Evolutionary conservation across 2,113 vertebrate species (phyloP).

Genomic region (Rutilus rutilus): DNA sequence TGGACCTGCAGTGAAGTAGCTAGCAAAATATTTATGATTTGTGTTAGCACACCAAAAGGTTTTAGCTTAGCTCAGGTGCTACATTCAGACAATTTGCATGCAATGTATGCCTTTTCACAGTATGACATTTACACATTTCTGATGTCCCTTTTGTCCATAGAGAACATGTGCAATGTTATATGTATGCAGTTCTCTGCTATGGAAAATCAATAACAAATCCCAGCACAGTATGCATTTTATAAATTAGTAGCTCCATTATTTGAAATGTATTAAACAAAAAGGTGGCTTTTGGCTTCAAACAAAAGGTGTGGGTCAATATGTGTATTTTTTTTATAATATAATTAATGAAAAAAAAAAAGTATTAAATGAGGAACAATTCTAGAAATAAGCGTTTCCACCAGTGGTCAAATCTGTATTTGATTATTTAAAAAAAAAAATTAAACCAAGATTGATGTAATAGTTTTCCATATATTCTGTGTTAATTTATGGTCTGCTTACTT

Average conservation of each 20-base stretch:
- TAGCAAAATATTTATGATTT: neutral
- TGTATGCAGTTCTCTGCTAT: neutral
- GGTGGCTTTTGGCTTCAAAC: neutral
- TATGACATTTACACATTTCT: neutral
- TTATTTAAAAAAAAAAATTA: neutral
- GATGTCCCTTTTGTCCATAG: neutral
- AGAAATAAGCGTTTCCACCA: neutral
- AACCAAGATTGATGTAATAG: neutral
- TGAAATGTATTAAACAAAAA: neutral
- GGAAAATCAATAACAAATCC: slow-evolving; percentile 10
- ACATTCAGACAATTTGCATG: neutral
- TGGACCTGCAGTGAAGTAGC: neutral
- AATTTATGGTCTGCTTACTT: neutral
- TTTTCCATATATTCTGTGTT: neutral
- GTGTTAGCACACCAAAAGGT: neutral
- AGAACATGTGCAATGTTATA: neutral
- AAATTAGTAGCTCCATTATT: neutral
- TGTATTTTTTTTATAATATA: too few relatives aligned
- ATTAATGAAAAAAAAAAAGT: too few relatives aligned
- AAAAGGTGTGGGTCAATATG: neutral
- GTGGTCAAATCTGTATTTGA: neutral
- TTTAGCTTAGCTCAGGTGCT: neutral
- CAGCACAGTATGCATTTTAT: neutral
- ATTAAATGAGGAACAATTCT: too few relatives aligned
- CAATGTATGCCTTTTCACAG: neutral